Conservation (phyloP, 2,113 vertebrate genomes). For the Heterotilapia buettikoferi region DNA sequence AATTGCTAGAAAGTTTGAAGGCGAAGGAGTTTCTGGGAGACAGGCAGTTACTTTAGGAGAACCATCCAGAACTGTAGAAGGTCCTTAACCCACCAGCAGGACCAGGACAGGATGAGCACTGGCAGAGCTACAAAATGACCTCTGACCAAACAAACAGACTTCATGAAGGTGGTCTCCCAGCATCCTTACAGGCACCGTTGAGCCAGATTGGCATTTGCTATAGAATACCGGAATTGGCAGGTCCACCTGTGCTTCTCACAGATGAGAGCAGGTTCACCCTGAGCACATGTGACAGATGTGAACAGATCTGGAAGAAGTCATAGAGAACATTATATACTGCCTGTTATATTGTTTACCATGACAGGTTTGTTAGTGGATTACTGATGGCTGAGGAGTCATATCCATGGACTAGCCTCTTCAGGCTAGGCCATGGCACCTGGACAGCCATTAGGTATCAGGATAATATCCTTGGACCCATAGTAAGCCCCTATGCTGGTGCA, state of each 20-base stretch:
- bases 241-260: background rate
- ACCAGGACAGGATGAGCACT: background rate
- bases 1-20: background rate
- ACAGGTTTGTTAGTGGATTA: background rate
- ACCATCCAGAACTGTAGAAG: background rate
- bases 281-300: background rate
- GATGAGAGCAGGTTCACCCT: background rate
- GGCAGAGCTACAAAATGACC: background rate
- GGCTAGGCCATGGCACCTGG: accelerated
- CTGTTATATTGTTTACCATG: background rate
- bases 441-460: background rate
- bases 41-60: background rate
- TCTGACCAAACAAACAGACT: background rate
- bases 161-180: background rate
- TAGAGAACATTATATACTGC: background rate
- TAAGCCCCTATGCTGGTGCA: background rate
- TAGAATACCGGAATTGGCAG: accelerated
- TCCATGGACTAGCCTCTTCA: background rate
- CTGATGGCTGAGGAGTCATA: background rate
- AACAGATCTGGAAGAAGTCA: background rate
- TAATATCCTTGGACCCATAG: background rate
- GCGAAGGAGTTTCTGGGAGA: background rate
- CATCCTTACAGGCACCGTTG: background rate
- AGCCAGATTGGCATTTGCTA: background rate
- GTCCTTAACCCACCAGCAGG: background rate